Conservation (phyloP, 2,113 vertebrate species). For the Vicugna pacos region DNA sequence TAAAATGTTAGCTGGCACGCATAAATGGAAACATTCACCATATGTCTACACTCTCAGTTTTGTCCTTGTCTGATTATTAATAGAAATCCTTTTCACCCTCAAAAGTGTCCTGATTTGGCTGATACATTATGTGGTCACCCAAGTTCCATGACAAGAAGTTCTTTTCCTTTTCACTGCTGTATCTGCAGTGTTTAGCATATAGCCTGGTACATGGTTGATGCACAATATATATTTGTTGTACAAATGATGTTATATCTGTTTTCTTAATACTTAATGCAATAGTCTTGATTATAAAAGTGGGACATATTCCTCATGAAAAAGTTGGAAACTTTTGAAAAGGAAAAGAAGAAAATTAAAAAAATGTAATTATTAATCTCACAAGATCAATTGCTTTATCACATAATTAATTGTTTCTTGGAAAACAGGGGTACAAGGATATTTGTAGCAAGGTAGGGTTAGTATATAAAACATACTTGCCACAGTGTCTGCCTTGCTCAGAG, state of each 20-base stretch:
- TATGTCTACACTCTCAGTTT: not conserved
- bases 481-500: not conserved
- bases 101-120: constrained; percentile 27
- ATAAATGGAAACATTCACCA: not conserved
- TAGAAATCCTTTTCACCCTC: not conserved
- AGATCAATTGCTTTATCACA: not conserved
- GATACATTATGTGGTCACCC: not conserved
- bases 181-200: not conserved
- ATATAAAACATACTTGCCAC: not conserved
- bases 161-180: not conserved
- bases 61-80: constrained; percentile 38
- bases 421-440: not conserved
- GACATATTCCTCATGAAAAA: not conserved
- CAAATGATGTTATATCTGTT: not conserved
- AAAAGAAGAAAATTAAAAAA: constrained; percentile 20
- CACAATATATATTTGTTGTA: not conserved
- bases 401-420: constrained; percentile 16
- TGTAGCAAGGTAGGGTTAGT: not conserved
- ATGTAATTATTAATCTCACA: not conserved
- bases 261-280: not conserved
- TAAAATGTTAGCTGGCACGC: not conserved
- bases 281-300: constrained; percentile 25
- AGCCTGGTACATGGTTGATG: not conserved
- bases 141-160: not conserved
- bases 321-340: constrained; percentile 22